phyloP scores from a whole-genome alignment of 2,888 invertebrate species.

The Troglohyphantes excavatus region DNA sequence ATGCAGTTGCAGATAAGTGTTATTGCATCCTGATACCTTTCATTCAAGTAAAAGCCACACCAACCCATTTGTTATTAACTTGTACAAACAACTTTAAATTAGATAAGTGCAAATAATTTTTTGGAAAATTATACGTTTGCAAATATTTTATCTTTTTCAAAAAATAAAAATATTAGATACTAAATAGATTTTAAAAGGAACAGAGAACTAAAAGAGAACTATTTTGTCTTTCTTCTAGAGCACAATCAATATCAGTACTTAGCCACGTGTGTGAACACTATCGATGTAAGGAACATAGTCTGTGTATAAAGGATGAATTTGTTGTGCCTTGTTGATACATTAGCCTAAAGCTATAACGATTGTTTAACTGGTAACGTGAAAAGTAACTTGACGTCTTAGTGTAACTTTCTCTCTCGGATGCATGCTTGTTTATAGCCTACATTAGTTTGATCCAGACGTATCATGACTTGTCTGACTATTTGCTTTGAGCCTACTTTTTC shows the following conservation, averaged over 20 bases:
- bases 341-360: conserved; percentile 34
- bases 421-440: conserved; percentile 15
- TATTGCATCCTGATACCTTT: too few relatives aligned
- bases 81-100: background rate
- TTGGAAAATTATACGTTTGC: background rate
- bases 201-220: conserved; percentile 28
- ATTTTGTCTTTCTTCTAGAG: conserved; percentile 58
- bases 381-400: conserved; percentile 12
- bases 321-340: conserved; percentile 75
- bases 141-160: background rate
- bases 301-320: conserved; percentile 52
- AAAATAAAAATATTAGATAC: background rate
- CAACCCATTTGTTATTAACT: background rate
- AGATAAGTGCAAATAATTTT: background rate
- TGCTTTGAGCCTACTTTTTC: background rate
- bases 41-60: background rate
- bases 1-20: too few relatives aligned
- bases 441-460: conserved; percentile 13
- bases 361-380: conserved; percentile 46
- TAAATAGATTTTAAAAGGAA: background rate
- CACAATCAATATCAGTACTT: conserved; percentile 60
- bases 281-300: conserved; percentile 38
- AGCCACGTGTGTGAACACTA: conserved; percentile 44
- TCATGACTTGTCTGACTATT: conserved; percentile 25
- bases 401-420: conserved; percentile 6